Base-by-base conservation (phyloP, 2,113 vertebrate genomes). In the Mastomys coucha region DNA sequence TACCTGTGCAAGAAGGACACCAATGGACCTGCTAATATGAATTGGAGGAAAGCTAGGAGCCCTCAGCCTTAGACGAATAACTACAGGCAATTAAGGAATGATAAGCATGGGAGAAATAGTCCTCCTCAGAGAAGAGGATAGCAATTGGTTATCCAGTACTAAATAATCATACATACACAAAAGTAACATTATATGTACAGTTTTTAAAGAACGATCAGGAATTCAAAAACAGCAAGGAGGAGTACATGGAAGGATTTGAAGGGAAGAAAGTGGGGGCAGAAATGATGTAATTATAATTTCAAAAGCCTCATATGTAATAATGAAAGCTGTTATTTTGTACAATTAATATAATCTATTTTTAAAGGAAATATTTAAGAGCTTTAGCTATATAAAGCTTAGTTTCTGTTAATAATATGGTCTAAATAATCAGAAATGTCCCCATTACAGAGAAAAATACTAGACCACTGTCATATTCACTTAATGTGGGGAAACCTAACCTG, bases 321-420 rank as follows among this genome's bases (percentile, higher is more conserved):
- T 76, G 53, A 89, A 76, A 13, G 26, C 16, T 1, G 26, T 17
- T 60, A 60, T 28, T 45, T 89, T 45, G 26, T 45, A 75, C n/a
- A 75, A 76, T 49, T 76, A 75, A 45, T 49, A 22, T 76, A 73
- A 60, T 3, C 39, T 33, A 60, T 63, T 45, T 13, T 20, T 33
- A 89, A 93, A 70, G 81, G 14, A 89, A 78, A 88, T 77, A 39
- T 4, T 81, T 78, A 85, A 70, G 31, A 91, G n/a, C 10, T 95
- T 96, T 49, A 78, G 39, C 28, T 65, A 85, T 17, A 65, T 85
- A 65, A 45, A 82, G n/a, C 53, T n/a, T 26, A 82, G 26, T 94
- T 91, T 82, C 70, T 96, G 76, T 13, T 26, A 89, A 73, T 20
- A 91, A 36, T 75, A 67, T 51, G 22, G 6, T 88, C 80, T 69